A percentile compares a stretch with the other conserved stretches of the same genome.
These are phyloP conservation scores for Apeltes quadracus DNA, from an alignment of 2,113 vertebrate genomes.

Conservation along the genomic window DNA sequence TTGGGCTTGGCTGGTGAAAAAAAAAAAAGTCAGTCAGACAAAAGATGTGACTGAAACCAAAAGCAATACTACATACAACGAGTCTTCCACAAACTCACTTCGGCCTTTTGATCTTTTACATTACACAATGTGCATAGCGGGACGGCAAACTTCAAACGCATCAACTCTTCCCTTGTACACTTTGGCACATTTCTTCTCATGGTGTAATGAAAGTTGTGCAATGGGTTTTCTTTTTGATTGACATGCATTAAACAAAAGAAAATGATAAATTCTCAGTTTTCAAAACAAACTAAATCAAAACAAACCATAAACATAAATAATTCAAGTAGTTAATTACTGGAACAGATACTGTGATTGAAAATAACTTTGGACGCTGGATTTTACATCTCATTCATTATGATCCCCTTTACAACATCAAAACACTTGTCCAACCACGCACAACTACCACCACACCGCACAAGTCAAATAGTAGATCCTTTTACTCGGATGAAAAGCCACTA, in stretches of 20 bases:
- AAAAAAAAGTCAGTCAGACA: constrained; percentile 2
- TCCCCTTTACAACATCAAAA: not conserved
- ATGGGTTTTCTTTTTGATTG: not conserved
- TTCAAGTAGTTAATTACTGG: not conserved
- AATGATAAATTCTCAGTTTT: not conserved
- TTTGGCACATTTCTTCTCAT: not conserved
- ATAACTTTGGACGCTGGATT: too few relatives aligned
- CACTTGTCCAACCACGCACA: not conserved
- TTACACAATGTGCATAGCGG: not conserved
- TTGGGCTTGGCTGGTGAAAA: constrained; percentile 86
- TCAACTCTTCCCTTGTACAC: not conserved
- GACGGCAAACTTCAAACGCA: not conserved
- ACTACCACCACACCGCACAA: not conserved
- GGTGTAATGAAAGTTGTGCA: not conserved
- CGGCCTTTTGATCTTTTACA: not conserved
- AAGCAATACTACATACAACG: not conserved
- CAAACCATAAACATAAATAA: not conserved
- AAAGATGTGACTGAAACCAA: not conserved
- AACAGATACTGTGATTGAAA: not conserved
- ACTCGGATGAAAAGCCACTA: not conserved
- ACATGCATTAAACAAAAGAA: not conserved
- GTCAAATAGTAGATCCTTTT: not conserved
- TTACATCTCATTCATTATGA: not conserved
- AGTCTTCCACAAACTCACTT: not conserved
- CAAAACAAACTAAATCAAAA: not conserved